Conservation (phyloP, 1,140 invertebrate species). For the Macrocentrus cingulum region DNA sequence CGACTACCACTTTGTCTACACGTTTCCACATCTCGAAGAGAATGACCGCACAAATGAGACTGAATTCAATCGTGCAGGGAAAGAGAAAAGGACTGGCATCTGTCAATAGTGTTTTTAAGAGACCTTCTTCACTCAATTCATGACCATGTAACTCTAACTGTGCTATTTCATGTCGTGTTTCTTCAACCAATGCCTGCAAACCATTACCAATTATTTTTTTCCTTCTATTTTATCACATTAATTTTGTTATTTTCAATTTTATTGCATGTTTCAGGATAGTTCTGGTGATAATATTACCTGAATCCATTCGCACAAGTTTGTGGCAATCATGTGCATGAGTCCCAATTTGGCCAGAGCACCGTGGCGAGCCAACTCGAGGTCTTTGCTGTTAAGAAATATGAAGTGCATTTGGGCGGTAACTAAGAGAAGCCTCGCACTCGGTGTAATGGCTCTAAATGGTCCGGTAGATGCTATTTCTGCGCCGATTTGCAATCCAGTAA, state of each 20-base stretch:
- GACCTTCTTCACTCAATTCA: slow-evolving; percentile 60
- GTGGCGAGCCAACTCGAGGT: slow-evolving; percentile 65
- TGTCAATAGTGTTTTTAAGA: slow-evolving; percentile 69
- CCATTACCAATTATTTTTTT: no score
- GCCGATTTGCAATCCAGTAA: slow-evolving; percentile 67
- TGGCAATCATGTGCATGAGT: slow-evolving; percentile 82
- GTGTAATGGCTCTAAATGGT: slow-evolving; percentile 61
- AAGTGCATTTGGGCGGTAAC: slow-evolving; percentile 70
- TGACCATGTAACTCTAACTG: slow-evolving; percentile 59
- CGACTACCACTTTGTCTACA: slow-evolving; percentile 51
- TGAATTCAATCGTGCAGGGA: slow-evolving; percentile 89
- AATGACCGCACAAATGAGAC: slow-evolving; percentile 81
- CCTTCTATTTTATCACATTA: no score
- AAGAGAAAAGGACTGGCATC: slow-evolving; percentile 84
- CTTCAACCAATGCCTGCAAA: slow-evolving; percentile 68
- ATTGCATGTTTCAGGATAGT: no score
- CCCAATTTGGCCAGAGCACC: slow-evolving; percentile 73
- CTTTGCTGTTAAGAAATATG: slow-evolving; percentile 67
- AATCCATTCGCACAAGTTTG: slow-evolving; percentile 80
- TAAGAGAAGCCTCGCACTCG: slow-evolving; percentile 62
- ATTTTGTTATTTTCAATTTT: no score
- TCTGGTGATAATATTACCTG: slow-evolving; percentile 63
- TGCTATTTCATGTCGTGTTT: slow-evolving; percentile 77
- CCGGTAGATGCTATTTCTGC: slow-evolving; percentile 60
- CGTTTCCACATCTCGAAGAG: slow-evolving; percentile 83